Base-by-base conservation (phyloP, 2,797 vertebrate genomes). In the Heterohyrax brucei region DNA sequence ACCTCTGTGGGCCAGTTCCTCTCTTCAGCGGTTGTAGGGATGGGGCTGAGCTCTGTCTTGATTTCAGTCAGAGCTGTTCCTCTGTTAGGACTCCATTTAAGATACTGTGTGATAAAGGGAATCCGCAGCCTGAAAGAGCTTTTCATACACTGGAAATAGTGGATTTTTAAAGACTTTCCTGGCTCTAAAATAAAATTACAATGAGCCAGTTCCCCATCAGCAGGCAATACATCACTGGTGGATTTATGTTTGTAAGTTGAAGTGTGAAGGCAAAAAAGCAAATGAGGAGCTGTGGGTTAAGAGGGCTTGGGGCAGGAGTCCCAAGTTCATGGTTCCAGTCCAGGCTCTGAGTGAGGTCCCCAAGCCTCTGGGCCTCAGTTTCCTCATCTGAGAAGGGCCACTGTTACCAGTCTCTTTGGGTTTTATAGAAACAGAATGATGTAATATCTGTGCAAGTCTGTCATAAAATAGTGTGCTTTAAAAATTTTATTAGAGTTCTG, bases 101-200 rank as follows among this genome's bases (percentile, higher is more conserved):
- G 56, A 24, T 72, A 91, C 46, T 84, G 61, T 72, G 48, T 50
- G 46, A 61, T 68, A 92, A 46, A 46, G 28, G 7, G 18, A 22
- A n/a, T 48, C 46, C 61, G 7, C 21, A 90, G 53, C 79, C 76
- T 56, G 18, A 70, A 61, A 92, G 83, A 72, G 21, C 19, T 93
- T 76, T 89, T 72, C 39, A 39, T 33, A 53, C 33, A 30, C 75
- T 91, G 73, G 76, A 92, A 94, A 64, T 50, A 79, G 21, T 83
- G 59, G 44, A 33, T 85, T 88, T 94, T 78, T 91, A 62, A 87
- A 94, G 87, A 72, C n/a, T 44, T 88, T 72, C 70, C 39, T 16
- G 22, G 22, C 28, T 81, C 26, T 64, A 53, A 85, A 68, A 48
- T 77, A 56, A 61, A 56, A 39, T 81, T 81, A 24, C 30, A 78